Percentiles rank a stretch among this genome's conserved stretches.
Evolutionary conservation across 2,797 vertebrate species (phyloP).

Genomic region (Malurus splendens): DNA sequence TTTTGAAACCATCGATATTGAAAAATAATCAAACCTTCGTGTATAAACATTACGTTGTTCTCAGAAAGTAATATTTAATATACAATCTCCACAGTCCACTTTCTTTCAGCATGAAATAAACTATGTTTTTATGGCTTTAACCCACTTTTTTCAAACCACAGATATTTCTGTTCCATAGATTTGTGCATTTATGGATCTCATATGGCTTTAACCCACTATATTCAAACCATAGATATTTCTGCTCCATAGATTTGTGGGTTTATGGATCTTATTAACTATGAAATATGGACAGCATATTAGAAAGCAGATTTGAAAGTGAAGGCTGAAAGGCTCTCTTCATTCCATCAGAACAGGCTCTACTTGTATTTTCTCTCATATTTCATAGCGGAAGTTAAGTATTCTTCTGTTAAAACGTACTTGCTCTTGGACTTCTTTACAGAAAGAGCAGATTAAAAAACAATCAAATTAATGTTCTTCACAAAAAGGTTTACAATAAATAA

Average conservation of each 20-base stretch:
- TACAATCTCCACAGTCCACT: neutral
- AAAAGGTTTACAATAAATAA: neutral
- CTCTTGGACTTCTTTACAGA: neutral
- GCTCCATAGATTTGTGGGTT: neutral
- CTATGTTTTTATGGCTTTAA: slow-evolving; percentile 10
- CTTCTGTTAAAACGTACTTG: neutral
- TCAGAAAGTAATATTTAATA: neutral
- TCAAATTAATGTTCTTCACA: neutral
- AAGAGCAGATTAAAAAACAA: neutral
- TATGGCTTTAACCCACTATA: slow-evolving; percentile 20
- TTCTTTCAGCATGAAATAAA: slow-evolving; percentile 22
- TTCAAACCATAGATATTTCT: neutral
- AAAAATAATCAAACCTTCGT: slow-evolving; percentile 44
- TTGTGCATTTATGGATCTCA: neutral
- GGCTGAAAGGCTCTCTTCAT: neutral
- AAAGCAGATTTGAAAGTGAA: slow-evolving; percentile 11
- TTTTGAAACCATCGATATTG: neutral
- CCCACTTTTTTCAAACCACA: slow-evolving; percentile 8
- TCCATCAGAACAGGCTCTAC: neutral
- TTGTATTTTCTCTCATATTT: neutral
- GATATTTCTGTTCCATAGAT: neutral
- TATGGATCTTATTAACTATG: slow-evolving; percentile 6
- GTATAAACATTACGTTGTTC: slow-evolving; percentile 2
- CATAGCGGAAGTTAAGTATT: neutral
- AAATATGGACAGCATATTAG: neutral